These are phyloP conservation scores for Diplolepis rosae DNA, from an alignment of 2,888 invertebrate genomes.

Conservation along the genomic window DNA sequence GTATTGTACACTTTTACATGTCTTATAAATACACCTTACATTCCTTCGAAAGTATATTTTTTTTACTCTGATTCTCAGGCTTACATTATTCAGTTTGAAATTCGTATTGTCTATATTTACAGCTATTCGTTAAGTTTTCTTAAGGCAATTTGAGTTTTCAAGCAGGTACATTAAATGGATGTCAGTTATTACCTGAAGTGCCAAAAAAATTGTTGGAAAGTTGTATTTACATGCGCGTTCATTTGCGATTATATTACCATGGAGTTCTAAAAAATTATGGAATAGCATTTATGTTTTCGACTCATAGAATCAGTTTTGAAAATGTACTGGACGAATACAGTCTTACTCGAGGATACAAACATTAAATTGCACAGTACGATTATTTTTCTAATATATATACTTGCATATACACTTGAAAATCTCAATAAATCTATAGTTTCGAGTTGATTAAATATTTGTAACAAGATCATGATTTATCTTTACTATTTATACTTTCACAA, in stretches of 20 bases:
- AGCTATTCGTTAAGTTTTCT: slow-evolving; percentile 66
- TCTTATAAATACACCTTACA: slow-evolving; percentile 58
- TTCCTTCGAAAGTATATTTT: slow-evolving; percentile 61
- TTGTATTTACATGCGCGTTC: too few species aligned
- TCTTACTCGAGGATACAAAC: slow-evolving; percentile 33
- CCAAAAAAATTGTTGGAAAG: not conserved
- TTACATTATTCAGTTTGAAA: slow-evolving; percentile 48
- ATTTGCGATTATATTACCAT: not conserved
- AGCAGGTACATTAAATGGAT: slow-evolving; percentile 63
- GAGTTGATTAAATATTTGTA: slow-evolving; percentile 4
- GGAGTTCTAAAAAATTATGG: not conserved
- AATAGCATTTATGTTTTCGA: not conserved
- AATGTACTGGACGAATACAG: slow-evolving; percentile 1
- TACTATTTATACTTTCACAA: not conserved
- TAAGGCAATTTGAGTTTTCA: slow-evolving; percentile 72
- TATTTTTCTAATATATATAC: slow-evolving; percentile 23
- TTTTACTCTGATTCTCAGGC: slow-evolving; percentile 51
- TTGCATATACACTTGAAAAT: slow-evolving; percentile 4
- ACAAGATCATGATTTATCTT: not conserved
- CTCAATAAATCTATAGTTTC: not conserved
- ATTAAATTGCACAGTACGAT: slow-evolving; percentile 40
- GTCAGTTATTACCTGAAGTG: not conserved
- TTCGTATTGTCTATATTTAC: slow-evolving; percentile 70
- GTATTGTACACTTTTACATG: slow-evolving; percentile 59
- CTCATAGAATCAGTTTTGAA: not conserved